Base-by-base conservation (phyloP, 2,797 vertebrate genomes). In the Apogon talboti region DNA sequence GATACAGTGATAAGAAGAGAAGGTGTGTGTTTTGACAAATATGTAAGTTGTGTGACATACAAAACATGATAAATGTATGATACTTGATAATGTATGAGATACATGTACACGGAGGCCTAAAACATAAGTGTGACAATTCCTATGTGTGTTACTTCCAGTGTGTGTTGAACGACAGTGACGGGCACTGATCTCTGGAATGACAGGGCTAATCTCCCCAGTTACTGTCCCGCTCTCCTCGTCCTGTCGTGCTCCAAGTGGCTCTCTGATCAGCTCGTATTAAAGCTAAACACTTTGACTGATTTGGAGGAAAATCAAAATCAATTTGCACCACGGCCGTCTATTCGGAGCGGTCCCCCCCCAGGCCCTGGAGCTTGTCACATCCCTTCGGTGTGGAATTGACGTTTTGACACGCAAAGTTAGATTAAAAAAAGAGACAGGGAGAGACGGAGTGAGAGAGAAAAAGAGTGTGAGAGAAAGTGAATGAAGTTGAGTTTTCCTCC, bases 281-380 rank as follows among this genome's bases (percentile, higher is more conserved):
- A 93, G 91, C 89, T 86, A 88, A 94, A 91, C 91, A 89, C 92
- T 93, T 88, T 94, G 93, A 95, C 92, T 94, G 93, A 94, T 94
- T 94, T 94, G 91, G 91, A 94, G 88, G 90, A 91, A 93, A 94
- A 94, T 95, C 93, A 90, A 93, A 93, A 94, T 95, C 93, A 94
- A 94, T 94, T 94, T 95, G 93, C 82, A 87, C 81, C 84, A 84
- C 62, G 82, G 87, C 76, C 87, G 80, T 93, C 87, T 80, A 88
- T 88, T 93, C 87, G 66, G 84, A 87, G 83, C 81, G 41, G 78
- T 88, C 91, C 91, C 91, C 89, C 33, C 77, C 69, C 51, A 90
- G 93, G 91, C 87, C 79, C 61, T 16, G 42, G 47, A 90, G 89
- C 92, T 89, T 93, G 93, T 94, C 94, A 93, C 91, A 93, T 93